A percentile compares a stretch with the other conserved stretches of the same genome.
phyloP scores from a whole-genome alignment of 2,113 vertebrate species.

The Eleginops maclovinus region DNA sequence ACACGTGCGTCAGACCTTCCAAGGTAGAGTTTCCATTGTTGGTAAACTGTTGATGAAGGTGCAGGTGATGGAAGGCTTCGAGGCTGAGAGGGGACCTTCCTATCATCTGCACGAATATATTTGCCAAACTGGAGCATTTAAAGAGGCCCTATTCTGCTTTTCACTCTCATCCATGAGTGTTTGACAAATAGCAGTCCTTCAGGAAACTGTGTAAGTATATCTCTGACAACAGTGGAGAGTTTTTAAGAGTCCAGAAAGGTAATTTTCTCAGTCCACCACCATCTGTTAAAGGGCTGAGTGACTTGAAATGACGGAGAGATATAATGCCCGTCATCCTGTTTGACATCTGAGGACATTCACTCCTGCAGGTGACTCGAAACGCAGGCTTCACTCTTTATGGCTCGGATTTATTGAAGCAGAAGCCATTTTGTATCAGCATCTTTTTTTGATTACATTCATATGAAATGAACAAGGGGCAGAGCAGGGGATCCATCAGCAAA shows the following conservation, averaged over 20 bases:
- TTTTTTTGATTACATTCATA: background rate
- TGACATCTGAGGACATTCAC: constrained; percentile 5
- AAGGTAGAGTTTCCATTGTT: constrained; percentile 38
- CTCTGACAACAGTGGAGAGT: background rate
- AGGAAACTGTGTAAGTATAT: background rate
- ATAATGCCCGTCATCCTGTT: background rate
- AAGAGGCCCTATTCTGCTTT: too few relatives aligned
- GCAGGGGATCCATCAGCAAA: constrained; percentile 1
- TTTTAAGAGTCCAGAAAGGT: constrained; percentile 12
- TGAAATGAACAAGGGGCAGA: background rate
- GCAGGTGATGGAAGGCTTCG: constrained; percentile 26
- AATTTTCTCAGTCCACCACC: background rate
- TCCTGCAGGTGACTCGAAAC: background rate
- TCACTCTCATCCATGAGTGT: constrained; percentile 9
- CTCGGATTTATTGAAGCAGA: background rate
- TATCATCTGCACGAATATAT: background rate
- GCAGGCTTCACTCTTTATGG: background rate
- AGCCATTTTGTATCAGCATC: background rate
- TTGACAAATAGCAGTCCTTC: constrained; percentile 15
- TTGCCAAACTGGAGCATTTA: too few relatives aligned
- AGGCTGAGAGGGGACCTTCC: constrained; percentile 23
- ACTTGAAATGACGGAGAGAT: constrained; percentile 5
- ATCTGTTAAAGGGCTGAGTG: constrained; percentile 5
- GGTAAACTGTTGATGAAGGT: constrained; percentile 43
- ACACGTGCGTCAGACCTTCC: constrained; percentile 54